Conservation (phyloP, 2,888 invertebrate species). For the Drosophila mimetica region DNA sequence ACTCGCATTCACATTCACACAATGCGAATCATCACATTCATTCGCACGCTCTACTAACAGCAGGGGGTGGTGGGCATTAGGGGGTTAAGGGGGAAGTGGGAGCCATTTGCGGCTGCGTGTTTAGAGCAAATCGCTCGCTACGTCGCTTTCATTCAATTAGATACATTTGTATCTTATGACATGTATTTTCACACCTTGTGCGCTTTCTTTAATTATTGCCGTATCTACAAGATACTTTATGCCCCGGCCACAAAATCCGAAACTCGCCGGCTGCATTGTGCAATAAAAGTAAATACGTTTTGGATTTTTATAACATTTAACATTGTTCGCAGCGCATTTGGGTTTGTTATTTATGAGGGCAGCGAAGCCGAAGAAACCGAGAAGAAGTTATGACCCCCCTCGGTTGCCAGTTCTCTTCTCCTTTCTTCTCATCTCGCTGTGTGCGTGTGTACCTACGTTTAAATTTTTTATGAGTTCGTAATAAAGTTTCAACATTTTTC, state of each 20-base stretch:
- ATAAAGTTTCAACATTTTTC: slow-evolving; percentile 84
- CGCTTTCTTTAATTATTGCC: slow-evolving; percentile 53
- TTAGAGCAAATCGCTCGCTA: slow-evolving; percentile 69
- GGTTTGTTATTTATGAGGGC: slow-evolving; percentile 70
- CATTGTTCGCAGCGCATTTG: slow-evolving; percentile 62
- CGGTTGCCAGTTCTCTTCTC: not conserved
- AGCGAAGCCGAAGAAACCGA: slow-evolving; percentile 25
- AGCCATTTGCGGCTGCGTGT: slow-evolving; percentile 56
- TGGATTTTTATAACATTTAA: slow-evolving; percentile 67
- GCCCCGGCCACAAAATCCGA: slow-evolving; percentile 46
- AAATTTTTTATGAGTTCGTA: slow-evolving; percentile 81
- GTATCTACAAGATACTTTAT: slow-evolving; percentile 63
- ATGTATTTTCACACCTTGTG: slow-evolving; percentile 77
- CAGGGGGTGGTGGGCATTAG: slow-evolving; percentile 4
- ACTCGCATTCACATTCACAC: slow-evolving; percentile 15
- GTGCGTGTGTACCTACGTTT: slow-evolving; percentile 66
- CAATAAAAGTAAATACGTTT: slow-evolving; percentile 77
- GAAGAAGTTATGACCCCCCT: slow-evolving; percentile 38
- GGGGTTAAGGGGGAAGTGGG: not conserved
- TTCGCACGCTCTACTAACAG: slow-evolving; percentile 69
- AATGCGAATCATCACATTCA: slow-evolving; percentile 42
- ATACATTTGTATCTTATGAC: slow-evolving; percentile 82
- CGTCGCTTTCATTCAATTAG: slow-evolving; percentile 74
- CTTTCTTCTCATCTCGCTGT: slow-evolving; percentile 18
- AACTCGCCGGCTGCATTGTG: slow-evolving; percentile 52